Conservation (phyloP, 30 jellyfish, hydroid and myxozoan species). For the Aurelia aurita complex sp. Pacific region DNA sequence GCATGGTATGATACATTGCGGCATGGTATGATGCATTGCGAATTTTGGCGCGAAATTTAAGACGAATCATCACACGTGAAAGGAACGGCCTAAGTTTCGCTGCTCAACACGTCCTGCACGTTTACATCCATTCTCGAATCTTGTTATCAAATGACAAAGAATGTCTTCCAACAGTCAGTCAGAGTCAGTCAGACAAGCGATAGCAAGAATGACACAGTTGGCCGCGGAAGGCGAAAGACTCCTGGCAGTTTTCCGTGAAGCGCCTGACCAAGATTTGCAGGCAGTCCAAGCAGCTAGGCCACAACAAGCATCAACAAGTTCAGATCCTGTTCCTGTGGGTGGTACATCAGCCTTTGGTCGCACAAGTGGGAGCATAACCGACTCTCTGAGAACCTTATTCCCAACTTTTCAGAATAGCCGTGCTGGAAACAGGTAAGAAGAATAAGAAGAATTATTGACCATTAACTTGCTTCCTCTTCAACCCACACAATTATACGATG, state of each 20-base stretch:
- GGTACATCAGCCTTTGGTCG: neutral
- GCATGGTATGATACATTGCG: too few relatives aligned
- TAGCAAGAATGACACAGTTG: neutral
- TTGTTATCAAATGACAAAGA: too few relatives aligned
- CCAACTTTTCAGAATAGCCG: slow-evolving; percentile 6
- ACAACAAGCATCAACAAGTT: neutral
- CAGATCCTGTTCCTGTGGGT: neutral
- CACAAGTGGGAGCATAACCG: neutral
- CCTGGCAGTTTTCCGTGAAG: slow-evolving; percentile 9
- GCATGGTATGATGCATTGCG: too few relatives aligned
- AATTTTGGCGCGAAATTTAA: too few relatives aligned
- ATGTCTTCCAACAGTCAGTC: too few relatives aligned
- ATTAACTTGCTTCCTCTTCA: too few relatives aligned
- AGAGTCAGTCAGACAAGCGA: too few relatives aligned
- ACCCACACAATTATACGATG: too few relatives aligned
- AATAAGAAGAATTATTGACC: neutral
- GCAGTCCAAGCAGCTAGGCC: neutral
- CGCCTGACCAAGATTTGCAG: slow-evolving; percentile 17
- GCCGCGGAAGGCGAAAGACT: slow-evolving; percentile 17
- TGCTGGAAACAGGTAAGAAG: slow-evolving; percentile 8
- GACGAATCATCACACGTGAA: too few relatives aligned
- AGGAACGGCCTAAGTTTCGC: too few relatives aligned
- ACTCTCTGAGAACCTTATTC: neutral
- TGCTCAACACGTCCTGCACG: too few relatives aligned
- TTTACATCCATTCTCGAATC: too few relatives aligned